These are phyloP conservation scores for Drosophila sulfurigaster DNA, from an alignment of 1,140 invertebrate species.

Conservation along the genomic window DNA sequence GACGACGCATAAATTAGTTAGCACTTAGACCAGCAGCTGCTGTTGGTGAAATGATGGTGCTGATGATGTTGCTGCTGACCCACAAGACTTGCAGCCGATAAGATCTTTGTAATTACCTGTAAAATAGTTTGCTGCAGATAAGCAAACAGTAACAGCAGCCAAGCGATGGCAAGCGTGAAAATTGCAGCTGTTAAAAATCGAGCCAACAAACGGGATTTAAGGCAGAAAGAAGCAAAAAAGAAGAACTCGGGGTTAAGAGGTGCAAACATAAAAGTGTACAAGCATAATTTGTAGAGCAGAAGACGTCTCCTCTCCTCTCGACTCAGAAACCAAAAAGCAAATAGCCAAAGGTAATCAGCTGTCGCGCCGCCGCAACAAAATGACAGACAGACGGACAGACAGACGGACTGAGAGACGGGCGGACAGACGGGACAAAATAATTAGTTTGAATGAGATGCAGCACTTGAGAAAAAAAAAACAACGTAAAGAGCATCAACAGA, in stretches of 20 bases:
- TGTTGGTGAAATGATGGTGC: neutral
- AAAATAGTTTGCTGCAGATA: conserved; percentile 34
- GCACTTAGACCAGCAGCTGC: conserved; percentile 43
- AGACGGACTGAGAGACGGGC: conserved; percentile 3
- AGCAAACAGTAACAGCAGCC: conserved; percentile 20
- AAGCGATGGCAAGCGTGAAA: conserved; percentile 59
- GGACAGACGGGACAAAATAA: conserved; percentile 55
- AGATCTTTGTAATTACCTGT: conserved; percentile 72
- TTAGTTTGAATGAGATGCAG: conserved; percentile 69
- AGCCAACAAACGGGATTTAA: conserved; percentile 39
- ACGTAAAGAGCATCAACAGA: conserved; percentile 30
- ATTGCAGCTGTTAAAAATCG: conserved; percentile 69
- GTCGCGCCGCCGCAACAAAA: conserved; percentile 42
- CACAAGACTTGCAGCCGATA: conserved; percentile 48
- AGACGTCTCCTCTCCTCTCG: no score
- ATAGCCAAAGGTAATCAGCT: conserved; percentile 75
- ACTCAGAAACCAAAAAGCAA: conserved; percentile 61
- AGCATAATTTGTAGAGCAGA: conserved; percentile 41
- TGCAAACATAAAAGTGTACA: conserved; percentile 27
- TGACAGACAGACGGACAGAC: conserved; percentile 23
- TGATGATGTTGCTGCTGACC: conserved; percentile 32
- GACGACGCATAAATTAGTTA: conserved; percentile 36
- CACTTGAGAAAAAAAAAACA: conserved; percentile 47
- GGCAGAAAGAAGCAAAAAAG: conserved; percentile 9
- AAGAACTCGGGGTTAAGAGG: conserved; percentile 26